A percentile compares a stretch with the other conserved stretches of the same genome.
These are phyloP conservation scores for Sphenopsis melanotis DNA, from an alignment of 2,797 vertebrate species.

Conservation along the genomic window DNA sequence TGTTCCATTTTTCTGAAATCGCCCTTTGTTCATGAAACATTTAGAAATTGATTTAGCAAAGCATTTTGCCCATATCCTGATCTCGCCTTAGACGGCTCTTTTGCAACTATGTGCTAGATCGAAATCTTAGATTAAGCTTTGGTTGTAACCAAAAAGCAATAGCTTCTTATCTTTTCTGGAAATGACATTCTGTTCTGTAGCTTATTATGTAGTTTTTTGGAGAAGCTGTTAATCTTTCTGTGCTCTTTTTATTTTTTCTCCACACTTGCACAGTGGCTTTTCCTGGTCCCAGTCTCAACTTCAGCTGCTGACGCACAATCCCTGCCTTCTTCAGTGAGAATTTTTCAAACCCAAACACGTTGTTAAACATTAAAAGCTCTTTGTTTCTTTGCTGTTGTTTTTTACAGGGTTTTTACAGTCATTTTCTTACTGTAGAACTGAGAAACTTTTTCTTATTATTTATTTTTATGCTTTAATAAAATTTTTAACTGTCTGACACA, in stretches of 20 bases:
- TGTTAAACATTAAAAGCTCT: neutral
- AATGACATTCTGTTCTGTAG: neutral
- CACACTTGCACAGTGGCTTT: neutral
- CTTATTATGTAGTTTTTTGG: neutral
- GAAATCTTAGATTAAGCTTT: neutral
- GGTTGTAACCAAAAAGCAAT: conserved; percentile 13
- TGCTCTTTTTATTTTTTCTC: neutral
- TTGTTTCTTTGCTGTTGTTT: neutral
- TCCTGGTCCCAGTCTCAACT: neutral
- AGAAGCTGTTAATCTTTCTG: neutral
- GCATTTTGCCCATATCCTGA: neutral
- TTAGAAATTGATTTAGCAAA: neutral
- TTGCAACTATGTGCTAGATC: neutral
- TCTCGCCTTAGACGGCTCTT: neutral
- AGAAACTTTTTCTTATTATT: neutral
- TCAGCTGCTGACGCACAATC: neutral
- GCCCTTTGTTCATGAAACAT: neutral
- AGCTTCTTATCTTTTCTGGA: conserved; percentile 48
- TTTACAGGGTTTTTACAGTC: fast-evolving
- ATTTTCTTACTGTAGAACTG: neutral
- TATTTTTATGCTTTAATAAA: neutral
- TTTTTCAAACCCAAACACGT: neutral
- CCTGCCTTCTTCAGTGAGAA: neutral
- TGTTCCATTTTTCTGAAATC: neutral
- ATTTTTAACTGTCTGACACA: neutral